These are phyloP conservation scores for Sarcophaga carnaria DNA, from an alignment of 2,888 invertebrate genomes.

Conservation along the genomic window DNA sequence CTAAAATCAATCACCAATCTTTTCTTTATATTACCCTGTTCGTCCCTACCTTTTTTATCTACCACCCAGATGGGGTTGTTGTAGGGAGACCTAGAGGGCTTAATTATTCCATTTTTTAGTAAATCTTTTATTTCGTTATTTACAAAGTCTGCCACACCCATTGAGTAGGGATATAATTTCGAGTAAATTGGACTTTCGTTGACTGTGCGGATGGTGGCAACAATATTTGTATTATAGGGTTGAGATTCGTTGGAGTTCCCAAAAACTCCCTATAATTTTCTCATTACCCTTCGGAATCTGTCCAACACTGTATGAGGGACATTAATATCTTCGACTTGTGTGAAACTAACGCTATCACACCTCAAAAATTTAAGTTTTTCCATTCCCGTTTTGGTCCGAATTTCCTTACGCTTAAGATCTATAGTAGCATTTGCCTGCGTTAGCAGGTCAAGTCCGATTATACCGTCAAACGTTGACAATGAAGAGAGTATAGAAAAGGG, in stretches of 20 bases:
- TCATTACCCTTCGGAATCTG: background rate
- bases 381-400: constrained; percentile 14
- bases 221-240: constrained; percentile 3
- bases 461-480: no score
- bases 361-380: constrained; percentile 62
- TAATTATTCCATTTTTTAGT: background rate
- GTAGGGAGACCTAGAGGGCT: no score
- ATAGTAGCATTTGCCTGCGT: no score
- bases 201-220: constrained; percentile 43
- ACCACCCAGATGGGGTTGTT: no score
- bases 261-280: constrained; percentile 21
- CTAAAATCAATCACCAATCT: constrained; percentile 49
- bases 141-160: constrained; percentile 47
- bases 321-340: constrained; percentile 55
- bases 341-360: constrained; percentile 64
- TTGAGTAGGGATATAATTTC: constrained; percentile 43
- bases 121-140: constrained; percentile 41
- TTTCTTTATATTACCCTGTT: constrained; percentile 43
- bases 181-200: constrained; percentile 43
- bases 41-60: background rate
- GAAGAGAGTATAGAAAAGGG: no score
- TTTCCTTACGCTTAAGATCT: no score
- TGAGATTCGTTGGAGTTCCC: constrained; percentile 25
- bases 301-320: background rate
- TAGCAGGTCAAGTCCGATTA: no score